Base-by-base conservation (phyloP, 1,140 invertebrate species). In the Yoshiicerus persimilis region DNA sequence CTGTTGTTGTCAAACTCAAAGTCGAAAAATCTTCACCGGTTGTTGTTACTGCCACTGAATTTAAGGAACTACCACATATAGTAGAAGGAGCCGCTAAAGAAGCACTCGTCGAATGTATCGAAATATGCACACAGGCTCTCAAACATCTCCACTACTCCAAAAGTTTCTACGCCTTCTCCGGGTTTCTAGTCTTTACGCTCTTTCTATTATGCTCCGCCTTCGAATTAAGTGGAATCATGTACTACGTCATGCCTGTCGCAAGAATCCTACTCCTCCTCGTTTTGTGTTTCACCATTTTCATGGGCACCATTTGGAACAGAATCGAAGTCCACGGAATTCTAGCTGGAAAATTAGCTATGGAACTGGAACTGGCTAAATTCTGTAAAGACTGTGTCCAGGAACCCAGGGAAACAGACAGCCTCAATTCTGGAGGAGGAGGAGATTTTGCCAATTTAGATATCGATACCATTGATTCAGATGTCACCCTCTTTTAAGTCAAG, bases 301-400 rank as follows among this genome's bases (percentile, higher is more conserved):
- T 97, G 96, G 95, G 94, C 84, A 94, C 83, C 23, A 91, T 97
- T 90, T 97, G 96, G 96, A 96, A 96, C 92, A 94, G 93, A 87
- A 95, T 96, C 87, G 96, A 97, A 92, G 94, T 93, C 89, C 96
- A 97, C 93, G 95, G 95, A 84, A 93, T 96, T 6, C 94, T 95
- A 91, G 95, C 96, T n/a, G 95, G 95, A 25, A 94, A 93, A 91
- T 92, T 93, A 47, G 93, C 93, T 2, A 95, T 96, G 94, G 93
- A 95, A 91, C 92, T 94, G 62, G 92, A 91, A 70, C 10, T 70
- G 9, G 66, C 25, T 4, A 16, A 30, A 30, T 70, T 27, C 13
- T 66, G 66, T 30, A 27, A 27, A 30, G 66, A 30, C 30, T 70
- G 25, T 30, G 5, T 30, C 9, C 25, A 30, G 16, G 66, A 70